Evolutionary conservation across 2,797 vertebrate genomes (phyloP).

Genomic region (Geotrypetes seraphini): DNA sequence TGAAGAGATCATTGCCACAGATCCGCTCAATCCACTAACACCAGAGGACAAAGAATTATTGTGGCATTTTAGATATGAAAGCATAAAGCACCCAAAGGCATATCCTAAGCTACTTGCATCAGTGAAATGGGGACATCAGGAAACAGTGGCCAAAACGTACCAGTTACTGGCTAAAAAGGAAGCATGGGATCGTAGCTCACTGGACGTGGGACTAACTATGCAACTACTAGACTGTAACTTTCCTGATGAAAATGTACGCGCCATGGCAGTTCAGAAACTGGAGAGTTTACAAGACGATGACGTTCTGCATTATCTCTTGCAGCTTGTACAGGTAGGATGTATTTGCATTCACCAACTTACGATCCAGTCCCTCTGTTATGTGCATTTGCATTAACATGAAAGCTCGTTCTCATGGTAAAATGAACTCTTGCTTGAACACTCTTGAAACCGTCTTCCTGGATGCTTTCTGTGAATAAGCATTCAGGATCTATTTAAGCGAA

Average conservation of each 20-base stretch:
- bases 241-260: constrained; percentile 86
- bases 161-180: constrained; percentile 75
- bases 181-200: constrained; percentile 78
- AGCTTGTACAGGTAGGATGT: constrained; percentile 82
- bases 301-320: constrained; percentile 87
- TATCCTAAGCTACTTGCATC: constrained; percentile 93
- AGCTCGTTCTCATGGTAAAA: not conserved
- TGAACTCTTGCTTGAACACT: not conserved
- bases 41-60: constrained; percentile 92
- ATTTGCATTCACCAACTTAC: constrained; percentile 1
- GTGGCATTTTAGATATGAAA: constrained; percentile 94
- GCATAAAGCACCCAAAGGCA: constrained; percentile 83
- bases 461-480: too few species aligned
- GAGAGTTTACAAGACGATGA: constrained; percentile 87
- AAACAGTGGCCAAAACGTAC: constrained; percentile 80
- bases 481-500: too few species aligned
- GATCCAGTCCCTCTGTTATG: not conserved
- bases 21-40: constrained; percentile 89
- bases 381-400: constrained; percentile 18
- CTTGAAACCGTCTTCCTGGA: too few species aligned
- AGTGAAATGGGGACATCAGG: constrained; percentile 90
- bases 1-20: constrained; percentile 80
- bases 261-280: constrained; percentile 90
- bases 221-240: constrained; percentile 94
- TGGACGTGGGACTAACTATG: constrained; percentile 91